Conservation (phyloP, 2,888 invertebrate species). For the Melanargia galathea region DNA sequence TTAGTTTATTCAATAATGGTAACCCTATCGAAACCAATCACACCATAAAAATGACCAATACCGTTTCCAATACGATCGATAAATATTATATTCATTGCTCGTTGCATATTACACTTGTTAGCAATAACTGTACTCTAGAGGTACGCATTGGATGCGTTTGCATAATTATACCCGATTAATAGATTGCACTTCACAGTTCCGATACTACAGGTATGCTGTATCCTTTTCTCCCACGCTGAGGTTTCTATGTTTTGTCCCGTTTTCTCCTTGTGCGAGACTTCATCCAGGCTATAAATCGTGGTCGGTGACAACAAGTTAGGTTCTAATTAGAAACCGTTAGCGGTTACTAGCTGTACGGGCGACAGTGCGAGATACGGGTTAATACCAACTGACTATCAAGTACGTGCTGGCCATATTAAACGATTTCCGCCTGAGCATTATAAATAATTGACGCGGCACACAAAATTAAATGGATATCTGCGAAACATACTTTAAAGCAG, state of each 20-base stretch:
- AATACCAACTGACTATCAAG: slow-evolving; percentile 31
- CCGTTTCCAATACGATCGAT: slow-evolving; percentile 25
- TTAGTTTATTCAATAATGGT: background rate
- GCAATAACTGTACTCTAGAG: slow-evolving; percentile 26
- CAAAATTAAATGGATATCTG: slow-evolving; percentile 6
- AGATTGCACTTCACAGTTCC: slow-evolving; percentile 20
- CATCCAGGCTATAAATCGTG: slow-evolving; percentile 54
- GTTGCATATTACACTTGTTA: slow-evolving; percentile 28
- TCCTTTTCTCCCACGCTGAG: slow-evolving; percentile 12
- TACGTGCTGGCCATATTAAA: slow-evolving; percentile 19
- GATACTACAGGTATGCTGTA: slow-evolving; percentile 23
- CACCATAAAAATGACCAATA: slow-evolving; percentile 24
- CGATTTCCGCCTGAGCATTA: slow-evolving; percentile 20
- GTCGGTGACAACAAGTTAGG: slow-evolving; percentile 57
- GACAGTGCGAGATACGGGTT: slow-evolving; percentile 43
- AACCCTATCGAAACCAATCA: slow-evolving; percentile 24
- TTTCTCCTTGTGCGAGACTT: slow-evolving; percentile 34
- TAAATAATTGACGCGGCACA: slow-evolving; percentile 13
- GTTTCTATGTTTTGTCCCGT: slow-evolving; percentile 26
- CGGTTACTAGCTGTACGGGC: slow-evolving; percentile 45
- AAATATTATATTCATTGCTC: slow-evolving; percentile 24
- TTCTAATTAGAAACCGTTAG: slow-evolving; percentile 67
- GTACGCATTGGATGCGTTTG: slow-evolving; percentile 27
- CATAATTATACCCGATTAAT: slow-evolving; percentile 30
- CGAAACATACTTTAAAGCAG: background rate